Base-by-base conservation (phyloP, 1,140 invertebrate genomes). In the Pachyrhynchus sulphureomaculatus region DNA sequence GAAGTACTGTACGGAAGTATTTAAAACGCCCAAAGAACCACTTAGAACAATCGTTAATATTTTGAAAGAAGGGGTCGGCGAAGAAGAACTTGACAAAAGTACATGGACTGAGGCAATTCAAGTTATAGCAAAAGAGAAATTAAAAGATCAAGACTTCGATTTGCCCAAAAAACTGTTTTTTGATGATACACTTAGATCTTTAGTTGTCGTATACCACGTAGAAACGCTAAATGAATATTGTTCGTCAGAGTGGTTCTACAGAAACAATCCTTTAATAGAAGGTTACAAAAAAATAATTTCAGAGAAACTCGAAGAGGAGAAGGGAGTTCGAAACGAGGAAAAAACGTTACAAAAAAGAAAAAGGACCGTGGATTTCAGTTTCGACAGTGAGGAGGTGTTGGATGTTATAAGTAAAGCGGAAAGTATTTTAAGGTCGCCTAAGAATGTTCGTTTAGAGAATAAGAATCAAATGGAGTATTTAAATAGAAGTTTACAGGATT, bases 71-170 rank as follows among this genome's bases (percentile, higher is more conserved):
- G 15, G 61, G n/a, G 18, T 68, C 9, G 66, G 68, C 41, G 51
- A 64, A 12, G 52, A 63, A 1, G 48, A 59, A 21, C 64, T 63
- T n/a, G 24, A 59, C 8, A 49, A 65, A n/a, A 52, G 72, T 10
- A 32, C 64, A 10, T 76, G 74, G 74, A 68, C 57, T 4, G 65
- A 73, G 47, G 42, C 72, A n/a, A 64, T 74, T 2, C 66, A 71
- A 53, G 36, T 73, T 4, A 26, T 75, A 10, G 48, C 53, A 17
- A 32, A 52, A 10, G 68, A 75, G 54, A 72, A 68, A 39, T 47
- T 74, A 26, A 55, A 61, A n/a, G 54, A 69, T 32, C 61, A 64
- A n/a, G 47, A 72, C 60, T 62, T 72, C 1, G 34, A 18, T 18
- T 20, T 64, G 68, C 20, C 39, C 53, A 17, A 55, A 62, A 1